Percentiles rank a stretch among this genome's conserved stretches.
Evolutionary conservation across 2,113 vertebrate species (phyloP).

Genomic region (Pteruthius melanotis): DNA sequence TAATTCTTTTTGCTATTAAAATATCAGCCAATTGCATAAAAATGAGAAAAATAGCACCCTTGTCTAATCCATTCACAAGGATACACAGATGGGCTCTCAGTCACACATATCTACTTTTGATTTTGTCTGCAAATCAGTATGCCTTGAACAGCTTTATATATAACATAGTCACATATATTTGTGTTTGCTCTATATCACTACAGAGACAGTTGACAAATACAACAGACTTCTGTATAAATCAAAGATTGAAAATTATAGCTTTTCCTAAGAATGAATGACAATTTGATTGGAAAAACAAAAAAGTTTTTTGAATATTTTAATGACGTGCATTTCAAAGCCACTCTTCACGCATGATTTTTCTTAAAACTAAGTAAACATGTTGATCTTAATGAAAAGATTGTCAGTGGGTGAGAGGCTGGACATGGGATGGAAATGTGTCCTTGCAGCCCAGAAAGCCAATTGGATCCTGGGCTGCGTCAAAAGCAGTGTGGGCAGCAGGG

Average conservation of each 20-base stretch:
- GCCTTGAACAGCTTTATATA: background rate
- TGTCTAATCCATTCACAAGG: background rate
- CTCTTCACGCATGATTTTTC: background rate
- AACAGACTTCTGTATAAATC: background rate
- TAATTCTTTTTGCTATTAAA: background rate
- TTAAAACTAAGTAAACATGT: background rate
- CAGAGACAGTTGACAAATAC: background rate
- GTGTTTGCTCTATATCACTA: background rate
- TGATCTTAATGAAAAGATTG: background rate
- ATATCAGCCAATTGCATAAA: background rate
- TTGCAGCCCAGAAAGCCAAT: background rate
- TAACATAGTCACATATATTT: background rate
- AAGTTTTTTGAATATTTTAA: background rate
- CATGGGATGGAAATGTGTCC: background rate
- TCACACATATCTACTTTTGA: background rate
- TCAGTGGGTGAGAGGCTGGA: background rate
- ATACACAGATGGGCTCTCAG: background rate
- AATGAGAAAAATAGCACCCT: background rate
- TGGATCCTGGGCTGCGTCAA: accelerated
- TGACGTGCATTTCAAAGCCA: background rate
- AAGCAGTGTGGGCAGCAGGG: accelerated
- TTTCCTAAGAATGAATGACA: background rate
- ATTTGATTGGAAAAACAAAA: background rate
- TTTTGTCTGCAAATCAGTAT: background rate
- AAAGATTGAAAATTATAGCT: background rate